Evolutionary conservation across 2,113 vertebrate genomes (phyloP).

Genomic region (Okapia johnstoni): DNA sequence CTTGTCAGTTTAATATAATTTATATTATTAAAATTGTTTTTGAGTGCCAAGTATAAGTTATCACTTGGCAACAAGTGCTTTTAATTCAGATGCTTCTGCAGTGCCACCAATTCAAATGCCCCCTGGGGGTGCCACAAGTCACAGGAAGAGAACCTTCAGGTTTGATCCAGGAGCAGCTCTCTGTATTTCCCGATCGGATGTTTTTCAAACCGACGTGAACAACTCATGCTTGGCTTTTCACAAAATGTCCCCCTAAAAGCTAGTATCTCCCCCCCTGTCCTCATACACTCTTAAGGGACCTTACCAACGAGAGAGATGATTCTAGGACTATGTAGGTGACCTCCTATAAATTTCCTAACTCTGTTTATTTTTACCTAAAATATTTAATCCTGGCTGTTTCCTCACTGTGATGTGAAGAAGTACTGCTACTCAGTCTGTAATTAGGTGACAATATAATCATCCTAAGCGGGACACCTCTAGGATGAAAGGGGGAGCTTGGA

Average conservation of each 20-base stretch:
- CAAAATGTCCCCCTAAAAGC: neutral
- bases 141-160: neutral
- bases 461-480: neutral
- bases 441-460: neutral
- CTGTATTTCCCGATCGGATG: neutral
- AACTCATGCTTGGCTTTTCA: neutral
- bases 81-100: neutral
- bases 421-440: neutral
- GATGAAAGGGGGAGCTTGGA: neutral
- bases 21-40: conserved; percentile 5
- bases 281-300: neutral
- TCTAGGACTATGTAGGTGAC: neutral
- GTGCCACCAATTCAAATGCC: neutral
- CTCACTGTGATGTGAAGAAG: neutral
- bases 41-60: neutral
- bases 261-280: neutral
- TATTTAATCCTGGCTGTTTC: neutral
- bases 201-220: neutral
- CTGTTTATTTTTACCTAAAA: neutral
- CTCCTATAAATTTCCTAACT: neutral
- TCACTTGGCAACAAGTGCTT: neutral
- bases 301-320: neutral
- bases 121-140: neutral
- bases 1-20: conserved; percentile 34
- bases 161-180: neutral